Conservation (phyloP, 2,113 vertebrate species). For the Suncus etruscus region DNA sequence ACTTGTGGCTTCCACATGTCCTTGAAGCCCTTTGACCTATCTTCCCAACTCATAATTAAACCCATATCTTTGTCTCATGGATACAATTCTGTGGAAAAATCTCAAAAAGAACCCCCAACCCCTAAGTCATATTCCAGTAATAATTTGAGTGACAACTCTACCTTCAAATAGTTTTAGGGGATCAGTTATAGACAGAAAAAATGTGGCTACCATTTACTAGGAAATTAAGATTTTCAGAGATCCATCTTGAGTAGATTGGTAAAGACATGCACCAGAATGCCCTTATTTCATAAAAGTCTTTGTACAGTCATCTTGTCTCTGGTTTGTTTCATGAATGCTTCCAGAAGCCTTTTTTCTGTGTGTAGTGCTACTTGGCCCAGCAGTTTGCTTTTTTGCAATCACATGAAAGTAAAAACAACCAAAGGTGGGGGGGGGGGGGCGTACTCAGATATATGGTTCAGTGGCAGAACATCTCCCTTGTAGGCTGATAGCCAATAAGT, state of each 20-base stretch:
- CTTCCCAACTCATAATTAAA: neutral
- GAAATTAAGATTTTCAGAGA: neutral
- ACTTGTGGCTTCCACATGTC: too few relatives aligned
- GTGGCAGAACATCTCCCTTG: too few relatives aligned
- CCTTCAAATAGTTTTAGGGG: neutral
- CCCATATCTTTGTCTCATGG: neutral
- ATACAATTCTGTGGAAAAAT: neutral
- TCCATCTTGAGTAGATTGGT: neutral
- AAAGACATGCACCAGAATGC: neutral
- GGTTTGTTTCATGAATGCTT: accelerated
- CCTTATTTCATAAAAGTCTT: neutral
- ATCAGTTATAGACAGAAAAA: neutral
- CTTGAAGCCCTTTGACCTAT: too few relatives aligned
- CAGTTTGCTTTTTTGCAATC: neutral
- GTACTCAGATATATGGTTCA: too few relatives aligned
- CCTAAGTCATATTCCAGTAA: neutral
- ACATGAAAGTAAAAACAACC: neutral
- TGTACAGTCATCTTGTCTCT: too few relatives aligned
- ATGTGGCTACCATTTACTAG: neutral
- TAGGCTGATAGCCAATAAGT: too few relatives aligned
- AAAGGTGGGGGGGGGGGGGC: too few relatives aligned
- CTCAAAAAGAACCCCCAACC: neutral
- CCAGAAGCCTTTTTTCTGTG: too few relatives aligned
- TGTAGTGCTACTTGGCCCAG: neutral
- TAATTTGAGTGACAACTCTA: neutral